phyloP scores from a whole-genome alignment of 2,888 invertebrate genomes.

The Boloria euphrosyne region DNA sequence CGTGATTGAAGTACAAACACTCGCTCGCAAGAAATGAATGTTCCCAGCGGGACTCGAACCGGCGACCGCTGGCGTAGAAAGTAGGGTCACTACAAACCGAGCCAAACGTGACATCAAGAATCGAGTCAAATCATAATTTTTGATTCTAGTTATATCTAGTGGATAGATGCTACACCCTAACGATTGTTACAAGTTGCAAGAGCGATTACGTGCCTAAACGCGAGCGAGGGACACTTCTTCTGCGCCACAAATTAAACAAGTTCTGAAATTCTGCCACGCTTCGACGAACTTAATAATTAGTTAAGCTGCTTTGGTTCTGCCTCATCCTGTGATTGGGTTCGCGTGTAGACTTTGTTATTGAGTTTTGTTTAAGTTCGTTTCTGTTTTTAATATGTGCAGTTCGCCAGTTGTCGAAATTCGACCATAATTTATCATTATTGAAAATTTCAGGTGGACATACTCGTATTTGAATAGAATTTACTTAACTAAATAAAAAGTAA shows the following conservation, averaged over 20 bases:
- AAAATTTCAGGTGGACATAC: too few relatives aligned
- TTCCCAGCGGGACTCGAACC: too few relatives aligned
- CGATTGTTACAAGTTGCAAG: constrained; percentile 61
- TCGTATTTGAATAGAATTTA: too few relatives aligned
- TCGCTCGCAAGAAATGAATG: too few relatives aligned
- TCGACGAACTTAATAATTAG: constrained; percentile 70
- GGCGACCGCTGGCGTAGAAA: too few relatives aligned
- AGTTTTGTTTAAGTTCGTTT: background rate
- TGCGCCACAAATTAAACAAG: constrained; percentile 76
- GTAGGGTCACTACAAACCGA: too few relatives aligned
- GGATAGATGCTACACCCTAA: constrained; percentile 38
- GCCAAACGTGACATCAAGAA: too few relatives aligned
- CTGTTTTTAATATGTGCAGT: too few relatives aligned
- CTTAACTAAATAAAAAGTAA: too few relatives aligned
- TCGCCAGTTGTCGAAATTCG: too few relatives aligned
- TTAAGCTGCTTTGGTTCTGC: constrained; percentile 52
- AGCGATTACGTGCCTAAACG: constrained; percentile 80
- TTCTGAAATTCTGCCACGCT: constrained; percentile 58
- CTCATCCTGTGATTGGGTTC: constrained; percentile 35
- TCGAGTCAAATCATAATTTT: background rate
- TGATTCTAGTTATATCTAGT: constrained; percentile 30
- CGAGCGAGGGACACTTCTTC: constrained; percentile 58
- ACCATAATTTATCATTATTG: too few relatives aligned
- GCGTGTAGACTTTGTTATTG: constrained; percentile 22
- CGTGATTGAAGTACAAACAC: too few relatives aligned